These are phyloP conservation scores for Trichechus manatus DNA, from an alignment of 2,113 vertebrate species.

Conservation along the genomic window DNA sequence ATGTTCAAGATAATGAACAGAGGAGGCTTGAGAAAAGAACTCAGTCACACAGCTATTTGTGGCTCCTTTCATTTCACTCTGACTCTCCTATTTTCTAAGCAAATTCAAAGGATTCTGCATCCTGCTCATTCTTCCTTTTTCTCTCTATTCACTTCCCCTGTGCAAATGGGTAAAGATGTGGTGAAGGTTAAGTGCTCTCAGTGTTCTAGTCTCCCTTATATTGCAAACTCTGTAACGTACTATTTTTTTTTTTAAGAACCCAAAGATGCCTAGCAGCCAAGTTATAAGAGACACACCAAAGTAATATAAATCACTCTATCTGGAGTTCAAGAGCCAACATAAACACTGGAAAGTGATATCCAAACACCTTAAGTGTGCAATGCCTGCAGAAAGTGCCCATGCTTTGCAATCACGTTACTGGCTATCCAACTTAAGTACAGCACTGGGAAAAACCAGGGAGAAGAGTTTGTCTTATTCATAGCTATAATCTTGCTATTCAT, in stretches of 20 bases:
- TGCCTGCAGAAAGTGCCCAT: not conserved
- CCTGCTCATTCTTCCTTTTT: conserved; percentile 7
- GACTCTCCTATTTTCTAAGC: not conserved
- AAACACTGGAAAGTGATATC: not conserved
- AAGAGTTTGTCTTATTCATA: not conserved
- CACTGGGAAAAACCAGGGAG: not conserved
- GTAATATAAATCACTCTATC: conserved; percentile 28
- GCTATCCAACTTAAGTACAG: not conserved
- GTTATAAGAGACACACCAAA: not conserved
- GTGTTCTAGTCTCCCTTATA: not conserved
- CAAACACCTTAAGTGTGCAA: not conserved
- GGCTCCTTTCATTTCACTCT: not conserved
- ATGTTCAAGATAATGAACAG: not conserved
- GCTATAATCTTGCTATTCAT: not conserved
- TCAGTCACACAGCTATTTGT: not conserved
- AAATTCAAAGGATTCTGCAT: conserved; percentile 57
- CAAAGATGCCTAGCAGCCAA: not conserved
- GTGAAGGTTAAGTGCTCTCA: conserved; percentile 7
- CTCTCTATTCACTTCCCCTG: conserved; percentile 1
- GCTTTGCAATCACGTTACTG: not conserved
- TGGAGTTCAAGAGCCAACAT: not conserved
- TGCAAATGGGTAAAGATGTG: not conserved
- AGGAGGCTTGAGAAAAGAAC: not conserved
- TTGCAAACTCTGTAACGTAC: not conserved
- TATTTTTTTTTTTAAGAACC: conserved; percentile 28